These are phyloP conservation scores for Microtus ochrogaster DNA, from an alignment of 2,113 vertebrate genomes.

Conservation along the genomic window DNA sequence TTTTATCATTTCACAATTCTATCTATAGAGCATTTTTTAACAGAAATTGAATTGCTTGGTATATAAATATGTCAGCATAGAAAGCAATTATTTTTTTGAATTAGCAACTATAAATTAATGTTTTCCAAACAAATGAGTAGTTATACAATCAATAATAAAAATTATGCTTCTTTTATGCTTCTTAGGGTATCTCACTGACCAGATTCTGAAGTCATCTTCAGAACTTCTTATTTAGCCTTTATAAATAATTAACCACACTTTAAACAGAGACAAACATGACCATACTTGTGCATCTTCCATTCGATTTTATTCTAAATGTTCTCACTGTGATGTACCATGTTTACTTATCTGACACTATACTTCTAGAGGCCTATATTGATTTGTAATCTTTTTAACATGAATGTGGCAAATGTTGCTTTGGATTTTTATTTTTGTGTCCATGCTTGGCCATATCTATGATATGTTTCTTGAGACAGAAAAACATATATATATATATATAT, in stretches of 20 bases:
- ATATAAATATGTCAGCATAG: not conserved
- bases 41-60: not conserved
- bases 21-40: not conserved
- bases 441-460: not conserved
- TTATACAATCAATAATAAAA: not conserved
- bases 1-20: not conserved
- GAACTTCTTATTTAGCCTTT: not conserved
- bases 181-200: not conserved
- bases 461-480: not conserved
- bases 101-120: not conserved
- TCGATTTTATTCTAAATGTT: not conserved
- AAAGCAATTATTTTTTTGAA: not conserved
- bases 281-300: not conserved
- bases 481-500: too few relatives aligned
- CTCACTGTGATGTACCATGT: accelerated
- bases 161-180: not conserved
- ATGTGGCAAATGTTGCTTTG: not conserved
- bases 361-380: not conserved
- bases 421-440: not conserved
- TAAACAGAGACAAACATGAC: not conserved
- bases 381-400: not conserved
- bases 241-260: not conserved
- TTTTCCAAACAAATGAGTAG: not conserved
- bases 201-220: not conserved
- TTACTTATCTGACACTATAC: not conserved